A percentile compares a stretch with the other conserved stretches of the same genome.
Conservation (phyloP, 2,113 vertebrate genomes). For the western clawed frog (Xenopus tropicalis) region UCB_Xtro_10.0 CM004449.2:5979001-5979500, state of each 20-base stretch:
- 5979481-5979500: too few species aligned
- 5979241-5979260: not conserved
- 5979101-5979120: conserved; percentile 7
- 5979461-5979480: too few species aligned
- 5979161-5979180: conserved; percentile 26
- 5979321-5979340: too few species aligned
- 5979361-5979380: too few species aligned
- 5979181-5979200: not conserved
- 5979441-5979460: too few species aligned
- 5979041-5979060: not conserved
- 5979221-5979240: not conserved
- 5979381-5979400: too few species aligned
- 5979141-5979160: conserved; percentile 19
- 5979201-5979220: too few species aligned
- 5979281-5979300: not conserved
- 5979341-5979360: too few species aligned
- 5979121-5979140: conserved; percentile 1
- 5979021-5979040: conserved; percentile 1
- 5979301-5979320: not conserved
- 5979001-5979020: not conserved
- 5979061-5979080: conserved; percentile 7
- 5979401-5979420: too few species aligned
- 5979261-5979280: not conserved
- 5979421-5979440: too few species aligned
- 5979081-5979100: conserved; percentile 11